These are phyloP conservation scores for Prietella phreatophila DNA, from an alignment of 2,113 vertebrate genomes.

Conservation along the genomic window DNA sequence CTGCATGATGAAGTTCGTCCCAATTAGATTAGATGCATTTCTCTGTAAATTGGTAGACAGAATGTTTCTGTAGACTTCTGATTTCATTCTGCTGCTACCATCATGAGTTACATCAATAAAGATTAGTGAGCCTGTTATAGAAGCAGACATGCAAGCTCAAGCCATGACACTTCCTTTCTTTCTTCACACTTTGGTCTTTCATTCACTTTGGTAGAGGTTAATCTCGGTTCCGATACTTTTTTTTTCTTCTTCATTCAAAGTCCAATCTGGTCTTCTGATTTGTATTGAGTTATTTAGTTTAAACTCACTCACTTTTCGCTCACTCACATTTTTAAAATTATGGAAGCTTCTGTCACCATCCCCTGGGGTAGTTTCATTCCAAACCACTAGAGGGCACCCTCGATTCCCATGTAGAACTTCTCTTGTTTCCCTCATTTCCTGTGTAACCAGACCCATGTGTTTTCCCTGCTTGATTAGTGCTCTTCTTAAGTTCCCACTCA, in stretches of 20 bases:
- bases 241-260: background rate
- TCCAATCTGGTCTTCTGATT: background rate
- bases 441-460: too few species aligned
- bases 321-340: too few species aligned
- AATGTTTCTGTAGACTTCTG: background rate
- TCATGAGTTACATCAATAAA: conserved; percentile 1
- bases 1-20: background rate
- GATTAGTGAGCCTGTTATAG: background rate
- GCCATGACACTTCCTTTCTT: background rate
- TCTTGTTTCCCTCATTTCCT: too few species aligned
- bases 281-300: background rate
- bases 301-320: too few species aligned
- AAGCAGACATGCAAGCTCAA: background rate
- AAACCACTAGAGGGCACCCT: too few species aligned
- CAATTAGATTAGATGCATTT: background rate
- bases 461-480: too few species aligned
- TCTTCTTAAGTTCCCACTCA: too few species aligned
- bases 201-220: background rate
- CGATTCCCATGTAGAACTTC: too few species aligned
- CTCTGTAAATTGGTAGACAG: background rate
- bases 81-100: background rate
- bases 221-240: background rate
- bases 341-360: too few species aligned
- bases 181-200: background rate
- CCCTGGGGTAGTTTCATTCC: too few species aligned